These are phyloP conservation scores for Trissoscelio sp. DNA, from an alignment of 2,888 invertebrate species.

Conservation along the genomic window DNA sequence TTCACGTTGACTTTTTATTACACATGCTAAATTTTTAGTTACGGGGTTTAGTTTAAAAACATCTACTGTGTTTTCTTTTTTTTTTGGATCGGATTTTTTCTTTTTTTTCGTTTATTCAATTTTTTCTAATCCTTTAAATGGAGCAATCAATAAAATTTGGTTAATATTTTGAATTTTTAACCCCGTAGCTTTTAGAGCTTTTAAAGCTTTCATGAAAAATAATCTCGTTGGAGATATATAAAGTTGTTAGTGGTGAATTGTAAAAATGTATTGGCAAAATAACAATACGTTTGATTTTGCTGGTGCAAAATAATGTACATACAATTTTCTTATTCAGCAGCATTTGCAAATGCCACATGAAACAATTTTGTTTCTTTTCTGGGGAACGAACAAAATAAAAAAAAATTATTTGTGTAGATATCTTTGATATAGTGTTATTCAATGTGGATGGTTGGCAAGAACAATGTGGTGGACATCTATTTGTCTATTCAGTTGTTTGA, in stretches of 20 bases:
- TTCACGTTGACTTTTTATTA: too few relatives aligned
- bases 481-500: slow-evolving; percentile 13
- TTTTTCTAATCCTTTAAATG: slow-evolving; percentile 1
- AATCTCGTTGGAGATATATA: slow-evolving; percentile 11
- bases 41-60: neutral
- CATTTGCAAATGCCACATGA: too few relatives aligned
- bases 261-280: slow-evolving; percentile 4
- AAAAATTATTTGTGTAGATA: too few relatives aligned
- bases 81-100: too few relatives aligned
- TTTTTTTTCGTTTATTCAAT: neutral
- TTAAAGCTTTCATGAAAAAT: slow-evolving; percentile 10
- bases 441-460: neutral
- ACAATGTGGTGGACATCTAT: slow-evolving; percentile 10
- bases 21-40: too few relatives aligned
- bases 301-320: too few relatives aligned
- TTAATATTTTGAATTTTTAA: slow-evolving; percentile 23
- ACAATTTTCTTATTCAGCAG: too few relatives aligned
- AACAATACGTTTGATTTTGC: slow-evolving; percentile 12
- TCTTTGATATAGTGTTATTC: neutral
- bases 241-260: slow-evolving; percentile 5
- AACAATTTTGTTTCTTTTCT: too few relatives aligned
- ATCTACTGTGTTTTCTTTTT: neutral
- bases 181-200: slow-evolving; percentile 5
- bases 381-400: too few relatives aligned
- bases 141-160: slow-evolving; percentile 1